A percentile compares a stretch with the other conserved stretches of the same genome.
phyloP scores from a whole-genome alignment of 2,113 vertebrate genomes.

The Reinhardtius hippoglossoides region DNA sequence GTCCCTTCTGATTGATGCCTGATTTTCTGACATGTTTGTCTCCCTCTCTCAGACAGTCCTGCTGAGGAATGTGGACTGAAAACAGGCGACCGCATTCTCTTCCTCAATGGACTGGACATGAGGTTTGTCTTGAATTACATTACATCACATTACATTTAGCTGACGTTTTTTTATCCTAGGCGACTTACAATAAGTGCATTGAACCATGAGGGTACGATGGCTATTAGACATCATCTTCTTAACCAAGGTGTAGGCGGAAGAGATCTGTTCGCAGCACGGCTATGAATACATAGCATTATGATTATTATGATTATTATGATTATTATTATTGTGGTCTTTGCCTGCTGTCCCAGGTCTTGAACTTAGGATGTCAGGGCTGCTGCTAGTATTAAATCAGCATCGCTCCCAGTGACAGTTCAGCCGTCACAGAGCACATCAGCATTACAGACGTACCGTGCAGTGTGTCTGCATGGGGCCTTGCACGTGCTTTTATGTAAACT shows the following conservation, averaged over 20 bases:
- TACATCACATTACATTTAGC: background rate
- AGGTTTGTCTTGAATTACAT: slow-evolving; percentile 83
- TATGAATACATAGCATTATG: too few species aligned
- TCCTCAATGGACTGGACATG: slow-evolving; percentile 98
- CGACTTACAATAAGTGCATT: too few species aligned
- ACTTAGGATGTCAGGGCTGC: slow-evolving; percentile 9
- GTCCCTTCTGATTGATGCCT: slow-evolving; percentile 11
- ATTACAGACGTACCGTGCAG: too few species aligned
- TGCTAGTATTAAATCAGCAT: slow-evolving; percentile 34
- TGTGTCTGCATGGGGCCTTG: background rate
- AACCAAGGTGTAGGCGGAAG: too few species aligned
- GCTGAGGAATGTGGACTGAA: slow-evolving; percentile 95
- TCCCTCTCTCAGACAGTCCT: slow-evolving; percentile 87
- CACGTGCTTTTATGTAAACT: slow-evolving; percentile 54
- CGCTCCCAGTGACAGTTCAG: slow-evolving; percentile 20
- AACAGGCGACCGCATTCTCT: slow-evolving; percentile 93
- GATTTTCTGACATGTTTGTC: slow-evolving; percentile 32
- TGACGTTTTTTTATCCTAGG: too few species aligned
- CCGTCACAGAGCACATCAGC: slow-evolving; percentile 10
- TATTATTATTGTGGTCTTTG: background rate
- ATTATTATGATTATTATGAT: too few species aligned
- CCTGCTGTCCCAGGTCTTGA: background rate
- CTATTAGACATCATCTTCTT: too few species aligned
- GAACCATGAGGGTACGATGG: too few species aligned
- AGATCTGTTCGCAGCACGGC: too few species aligned